Evolutionary conservation across 2,888 invertebrate genomes (phyloP), one percentile per base, ranked within the genome.

Genomic region (Lymantria dispar): DNA sequence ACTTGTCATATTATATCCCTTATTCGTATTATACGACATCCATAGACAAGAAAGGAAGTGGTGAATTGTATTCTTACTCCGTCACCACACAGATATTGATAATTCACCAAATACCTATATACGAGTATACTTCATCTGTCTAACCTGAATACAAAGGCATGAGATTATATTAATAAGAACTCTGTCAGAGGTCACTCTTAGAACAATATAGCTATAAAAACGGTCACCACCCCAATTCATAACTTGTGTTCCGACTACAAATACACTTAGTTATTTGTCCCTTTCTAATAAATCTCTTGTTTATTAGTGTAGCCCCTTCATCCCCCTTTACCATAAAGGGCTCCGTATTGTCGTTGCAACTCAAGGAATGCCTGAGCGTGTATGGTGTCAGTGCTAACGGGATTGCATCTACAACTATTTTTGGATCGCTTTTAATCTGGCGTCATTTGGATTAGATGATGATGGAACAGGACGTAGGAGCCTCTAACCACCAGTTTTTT

Each of bases 251-350:
- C 14, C 14, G 40, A 40, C 40, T 13, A 40, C 15, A 14, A 40
- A 9, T n/a, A 14, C 40, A 14, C 40, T 40, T 22, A 22, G 22
- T 22, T 14, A 9, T 12, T 9, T 40, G 40, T 14, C 40, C 14
- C 14, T 31, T 37, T 50, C 45, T 39, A 46, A 62, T 60, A 52
- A 42, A 42, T 42, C 22, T 42, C 9, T 29, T 42, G 42, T 42
- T 42, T 42, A 30, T 29, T n/a, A n/a, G 11, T 29, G 29, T 29
- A 42, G 8, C 29, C 22, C 29, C 29, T 43, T 43, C 31, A 11
- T n/a, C 8, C 40, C 40, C 40, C 40, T 40, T n/a, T 8, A 8
- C 3, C 7, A 8, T 14, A 33, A 29, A 42, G n/a, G 22, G 42
- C 11, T 8, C 13, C 13, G 14, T 40, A 14, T 14, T 40, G 8